phyloP scores from a whole-genome alignment of 2,888 invertebrate genomes.

The Leptinotarsa rubiginosa region DNA sequence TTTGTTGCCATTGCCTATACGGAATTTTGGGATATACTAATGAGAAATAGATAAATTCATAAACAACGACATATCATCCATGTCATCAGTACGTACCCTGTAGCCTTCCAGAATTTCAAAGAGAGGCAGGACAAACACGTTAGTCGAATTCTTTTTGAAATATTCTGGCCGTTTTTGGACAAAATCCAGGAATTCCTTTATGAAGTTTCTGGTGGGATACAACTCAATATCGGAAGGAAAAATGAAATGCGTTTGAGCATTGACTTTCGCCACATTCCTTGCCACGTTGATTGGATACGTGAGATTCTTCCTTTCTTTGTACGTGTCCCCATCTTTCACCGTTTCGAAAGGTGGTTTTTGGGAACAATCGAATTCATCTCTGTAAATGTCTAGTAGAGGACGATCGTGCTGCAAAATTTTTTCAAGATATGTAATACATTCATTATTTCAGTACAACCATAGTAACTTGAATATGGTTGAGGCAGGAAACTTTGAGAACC shows the following conservation, averaged over 20 bases:
- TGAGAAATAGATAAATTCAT: too few species aligned
- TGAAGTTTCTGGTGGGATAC: conserved; percentile 56
- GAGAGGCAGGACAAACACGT: conserved; percentile 56
- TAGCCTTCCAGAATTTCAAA: conserved; percentile 53
- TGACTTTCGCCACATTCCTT: conserved; percentile 57
- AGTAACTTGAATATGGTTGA: too few species aligned
- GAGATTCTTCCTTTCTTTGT: conserved; percentile 53
- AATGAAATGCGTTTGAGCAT: conserved; percentile 57
- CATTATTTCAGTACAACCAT: too few species aligned
- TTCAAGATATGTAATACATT: not conserved
- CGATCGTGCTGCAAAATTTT: conserved; percentile 42
- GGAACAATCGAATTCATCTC: conserved; percentile 75
- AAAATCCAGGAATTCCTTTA: conserved; percentile 53
- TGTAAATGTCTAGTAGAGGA: conserved; percentile 47
- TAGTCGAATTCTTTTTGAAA: conserved; percentile 40
- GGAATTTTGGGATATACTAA: too few species aligned
- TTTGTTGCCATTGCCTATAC: too few species aligned
- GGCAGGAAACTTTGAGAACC: too few species aligned
- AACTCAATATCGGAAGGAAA: conserved; percentile 60
- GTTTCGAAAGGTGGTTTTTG: conserved; percentile 76
- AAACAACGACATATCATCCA: not conserved
- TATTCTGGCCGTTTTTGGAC: conserved; percentile 44
- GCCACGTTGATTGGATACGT: conserved; percentile 60
- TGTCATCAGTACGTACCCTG: conserved; percentile 24
- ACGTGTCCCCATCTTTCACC: conserved; percentile 70